phyloP scores from a whole-genome alignment of 2,113 vertebrate species.

The Psammodynastes pulverulentus region DNA sequence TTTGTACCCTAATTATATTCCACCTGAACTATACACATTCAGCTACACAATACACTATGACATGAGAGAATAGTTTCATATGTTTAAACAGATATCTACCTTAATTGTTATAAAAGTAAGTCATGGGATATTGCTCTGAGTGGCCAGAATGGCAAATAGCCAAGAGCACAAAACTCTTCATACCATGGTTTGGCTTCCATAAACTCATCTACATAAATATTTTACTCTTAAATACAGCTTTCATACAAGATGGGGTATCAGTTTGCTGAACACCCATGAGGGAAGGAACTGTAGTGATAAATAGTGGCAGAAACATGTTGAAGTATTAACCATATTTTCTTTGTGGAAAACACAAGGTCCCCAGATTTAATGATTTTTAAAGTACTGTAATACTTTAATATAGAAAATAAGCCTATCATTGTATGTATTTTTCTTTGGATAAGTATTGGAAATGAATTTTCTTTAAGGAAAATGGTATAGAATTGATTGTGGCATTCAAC shows the following conservation, averaged over 20 bases:
- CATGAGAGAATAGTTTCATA: not conserved
- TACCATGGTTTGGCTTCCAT: not conserved
- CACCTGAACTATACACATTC: not conserved
- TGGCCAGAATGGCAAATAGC: too few species aligned
- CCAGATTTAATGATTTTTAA: slow-evolving; percentile 14
- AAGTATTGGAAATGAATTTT: not conserved
- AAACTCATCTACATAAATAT: not conserved
- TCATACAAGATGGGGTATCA: not conserved
- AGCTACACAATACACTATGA: not conserved
- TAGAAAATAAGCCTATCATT: not conserved
- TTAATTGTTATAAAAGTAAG: not conserved
- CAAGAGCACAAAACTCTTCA: not conserved
- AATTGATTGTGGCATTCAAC: not conserved
- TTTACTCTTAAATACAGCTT: not conserved
- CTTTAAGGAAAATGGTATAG: not conserved
- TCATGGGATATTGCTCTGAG: not conserved
- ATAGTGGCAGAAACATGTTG: not conserved
- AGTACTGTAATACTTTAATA: not conserved
- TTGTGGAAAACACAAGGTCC: not conserved
- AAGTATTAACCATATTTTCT: not conserved
- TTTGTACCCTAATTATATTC: not conserved
- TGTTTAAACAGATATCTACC: not conserved
- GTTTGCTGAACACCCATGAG: not conserved
- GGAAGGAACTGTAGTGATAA: not conserved
- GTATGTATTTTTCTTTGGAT: not conserved